These are phyloP conservation scores for Mercenaria mercenaria DNA, from an alignment of 1,140 invertebrate genomes.

Conservation along the genomic window DNA sequence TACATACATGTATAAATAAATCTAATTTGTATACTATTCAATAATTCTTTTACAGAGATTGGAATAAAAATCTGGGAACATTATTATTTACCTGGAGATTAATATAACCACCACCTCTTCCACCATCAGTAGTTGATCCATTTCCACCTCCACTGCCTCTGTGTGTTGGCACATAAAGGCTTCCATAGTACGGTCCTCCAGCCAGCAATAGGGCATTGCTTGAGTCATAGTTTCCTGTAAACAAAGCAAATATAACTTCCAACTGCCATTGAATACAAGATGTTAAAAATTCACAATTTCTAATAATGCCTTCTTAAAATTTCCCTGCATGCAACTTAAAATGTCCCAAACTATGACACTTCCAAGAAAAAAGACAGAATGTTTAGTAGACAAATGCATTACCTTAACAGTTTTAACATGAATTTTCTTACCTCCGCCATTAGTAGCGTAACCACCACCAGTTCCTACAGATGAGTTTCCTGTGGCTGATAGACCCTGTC, in stretches of 20 bases:
- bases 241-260: not conserved
- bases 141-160: slow-evolving; percentile 76
- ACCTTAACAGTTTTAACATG: no score
- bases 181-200: slow-evolving; percentile 78
- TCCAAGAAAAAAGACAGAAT: no score
- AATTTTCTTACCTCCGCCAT: slow-evolving; percentile 71
- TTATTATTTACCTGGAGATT: slow-evolving; percentile 71
- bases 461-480: slow-evolving; percentile 47
- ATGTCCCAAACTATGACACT: no score
- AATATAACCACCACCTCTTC: slow-evolving; percentile 78
- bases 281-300: not conserved
- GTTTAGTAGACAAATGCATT: no score
- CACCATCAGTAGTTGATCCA: slow-evolving; percentile 47
- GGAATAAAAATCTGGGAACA: no score
- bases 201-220: slow-evolving; percentile 24
- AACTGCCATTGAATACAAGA: not conserved
- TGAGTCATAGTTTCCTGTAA: slow-evolving; percentile 39
- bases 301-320: no score
- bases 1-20: no score
- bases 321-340: no score
- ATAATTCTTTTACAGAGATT: no score
- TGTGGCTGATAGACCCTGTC: slow-evolving; percentile 60
- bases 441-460: slow-evolving; percentile 78
- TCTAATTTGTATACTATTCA: no score
- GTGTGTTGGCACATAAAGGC: slow-evolving; percentile 68